Conservation (phyloP, 2,888 invertebrate genomes). For the Aphelenchoides bicaudatus region DNA sequence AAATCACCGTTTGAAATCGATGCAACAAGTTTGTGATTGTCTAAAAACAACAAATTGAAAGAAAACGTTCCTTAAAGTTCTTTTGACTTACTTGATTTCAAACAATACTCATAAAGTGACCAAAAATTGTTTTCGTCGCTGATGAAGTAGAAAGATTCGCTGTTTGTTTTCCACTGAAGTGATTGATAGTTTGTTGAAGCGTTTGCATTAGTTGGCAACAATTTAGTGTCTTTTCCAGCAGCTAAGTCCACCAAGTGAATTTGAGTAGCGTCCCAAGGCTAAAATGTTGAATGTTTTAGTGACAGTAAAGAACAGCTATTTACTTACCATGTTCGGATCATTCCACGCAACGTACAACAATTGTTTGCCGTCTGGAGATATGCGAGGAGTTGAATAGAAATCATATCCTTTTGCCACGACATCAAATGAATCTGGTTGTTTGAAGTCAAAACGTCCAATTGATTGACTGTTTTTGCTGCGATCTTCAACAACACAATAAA, state of each 20-base stretch:
- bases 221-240: background rate
- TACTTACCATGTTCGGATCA: constrained; percentile 64
- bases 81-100: background rate
- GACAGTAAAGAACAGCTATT: constrained; percentile 5
- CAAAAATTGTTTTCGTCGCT: constrained; percentile 12
- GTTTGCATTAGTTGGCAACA: background rate
- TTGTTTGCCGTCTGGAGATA: constrained; percentile 62
- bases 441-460: constrained; percentile 2
- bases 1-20: constrained; percentile 21
- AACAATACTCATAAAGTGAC: constrained; percentile 6
- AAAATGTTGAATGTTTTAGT: constrained; percentile 13
- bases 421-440: background rate
- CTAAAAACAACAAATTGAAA: constrained; percentile 1
- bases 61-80: background rate
- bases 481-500: constrained; percentile 12
- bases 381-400: constrained; percentile 62
- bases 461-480: constrained; percentile 6
- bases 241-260: constrained; percentile 7
- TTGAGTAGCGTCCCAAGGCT: constrained; percentile 20
- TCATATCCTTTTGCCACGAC: constrained; percentile 59
- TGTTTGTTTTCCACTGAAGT: constrained; percentile 18
- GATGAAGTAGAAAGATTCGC: constrained; percentile 10
- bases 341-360: constrained; percentile 64
- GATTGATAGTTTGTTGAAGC: constrained; percentile 14
- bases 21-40: constrained; percentile 31